These are phyloP conservation scores for Muntiacus muntjak DNA, from an alignment of 2,113 vertebrate genomes.

Conservation along the genomic window DNA sequence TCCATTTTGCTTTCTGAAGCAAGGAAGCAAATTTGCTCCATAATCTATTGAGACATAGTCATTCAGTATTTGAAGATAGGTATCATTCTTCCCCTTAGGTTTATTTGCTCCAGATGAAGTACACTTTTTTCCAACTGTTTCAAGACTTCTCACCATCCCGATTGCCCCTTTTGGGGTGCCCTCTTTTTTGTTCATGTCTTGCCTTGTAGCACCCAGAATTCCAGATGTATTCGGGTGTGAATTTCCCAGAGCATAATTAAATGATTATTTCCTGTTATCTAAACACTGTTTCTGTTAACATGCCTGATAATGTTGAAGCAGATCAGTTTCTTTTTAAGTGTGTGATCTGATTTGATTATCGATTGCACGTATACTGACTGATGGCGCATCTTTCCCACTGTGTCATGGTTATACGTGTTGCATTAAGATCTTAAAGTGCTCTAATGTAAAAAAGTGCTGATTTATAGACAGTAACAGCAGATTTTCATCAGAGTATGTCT, in stretches of 20 bases:
- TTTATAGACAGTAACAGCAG: not conserved
- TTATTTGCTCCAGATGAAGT: slow-evolving; percentile 31
- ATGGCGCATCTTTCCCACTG: not conserved
- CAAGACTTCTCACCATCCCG: slow-evolving; percentile 9
- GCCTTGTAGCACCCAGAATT: slow-evolving; percentile 37
- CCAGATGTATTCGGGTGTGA: slow-evolving; percentile 26
- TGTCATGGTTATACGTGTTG: not conserved
- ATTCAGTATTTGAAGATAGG: slow-evolving; percentile 13
- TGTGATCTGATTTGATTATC: not conserved
- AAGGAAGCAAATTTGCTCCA: not conserved
- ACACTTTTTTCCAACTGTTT: not conserved
- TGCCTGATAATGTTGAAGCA: not conserved
- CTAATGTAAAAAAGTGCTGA: slow-evolving; percentile 1
- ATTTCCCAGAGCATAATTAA: slow-evolving; percentile 37
- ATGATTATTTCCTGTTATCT: slow-evolving; percentile 13
- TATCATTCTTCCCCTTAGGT: slow-evolving; percentile 15
- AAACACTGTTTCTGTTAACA: slow-evolving; percentile 8
- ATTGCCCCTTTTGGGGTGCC: not conserved
- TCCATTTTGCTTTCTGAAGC: slow-evolving; percentile 3
- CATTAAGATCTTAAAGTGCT: not conserved
- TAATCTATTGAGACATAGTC: not conserved
- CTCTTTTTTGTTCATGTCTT: slow-evolving; percentile 41
- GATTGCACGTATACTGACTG: not conserved
- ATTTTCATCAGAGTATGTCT: not conserved
- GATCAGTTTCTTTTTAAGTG: not conserved